A percentile compares a stretch with the other conserved stretches of the same genome.
Conservation (phyloP, 2,888 invertebrate genomes). For the Liopterus haemorrhoidalis region DNA sequence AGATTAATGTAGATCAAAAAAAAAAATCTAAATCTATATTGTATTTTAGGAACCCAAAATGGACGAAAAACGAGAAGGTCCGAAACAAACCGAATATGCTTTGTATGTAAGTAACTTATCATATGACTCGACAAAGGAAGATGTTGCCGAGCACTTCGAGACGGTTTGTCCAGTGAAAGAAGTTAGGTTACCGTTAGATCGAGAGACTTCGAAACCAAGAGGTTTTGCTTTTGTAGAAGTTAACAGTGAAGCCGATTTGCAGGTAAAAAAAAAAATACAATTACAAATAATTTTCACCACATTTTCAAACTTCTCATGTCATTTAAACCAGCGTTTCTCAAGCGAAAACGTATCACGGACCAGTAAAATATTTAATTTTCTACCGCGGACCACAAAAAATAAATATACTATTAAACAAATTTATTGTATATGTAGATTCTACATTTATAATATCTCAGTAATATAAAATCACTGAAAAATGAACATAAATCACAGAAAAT, state of each 20-base stretch:
- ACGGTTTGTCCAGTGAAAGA: constrained; percentile 42
- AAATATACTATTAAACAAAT: too few species aligned
- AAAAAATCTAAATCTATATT: too few species aligned
- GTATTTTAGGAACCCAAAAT: too few species aligned
- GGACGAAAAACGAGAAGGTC: constrained; percentile 2
- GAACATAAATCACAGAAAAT: too few species aligned
- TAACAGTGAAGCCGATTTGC: constrained; percentile 41
- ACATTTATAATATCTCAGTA: too few species aligned
- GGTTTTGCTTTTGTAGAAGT: constrained; percentile 48
- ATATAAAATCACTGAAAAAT: too few species aligned
- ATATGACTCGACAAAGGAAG: constrained; percentile 40
- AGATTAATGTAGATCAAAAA: constrained; percentile 14
- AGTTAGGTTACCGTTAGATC: constrained; percentile 43
- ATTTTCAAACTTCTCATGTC: too few species aligned
- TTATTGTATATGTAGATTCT: too few species aligned
- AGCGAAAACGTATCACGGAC: too few species aligned
- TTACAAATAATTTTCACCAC: constrained; percentile 6
- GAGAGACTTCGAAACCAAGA: constrained; percentile 38
- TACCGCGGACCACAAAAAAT: too few species aligned
- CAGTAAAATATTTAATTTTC: too few species aligned
- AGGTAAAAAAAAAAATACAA: constrained; percentile 38
- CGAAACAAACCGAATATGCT: constrained; percentile 38
- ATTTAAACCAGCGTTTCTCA: too few species aligned
- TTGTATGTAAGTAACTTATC: constrained; percentile 48
- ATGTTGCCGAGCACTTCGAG: constrained; percentile 45